Conservation (phyloP, 2,888 invertebrate species). For the Chaetoderma sp. region DNA sequence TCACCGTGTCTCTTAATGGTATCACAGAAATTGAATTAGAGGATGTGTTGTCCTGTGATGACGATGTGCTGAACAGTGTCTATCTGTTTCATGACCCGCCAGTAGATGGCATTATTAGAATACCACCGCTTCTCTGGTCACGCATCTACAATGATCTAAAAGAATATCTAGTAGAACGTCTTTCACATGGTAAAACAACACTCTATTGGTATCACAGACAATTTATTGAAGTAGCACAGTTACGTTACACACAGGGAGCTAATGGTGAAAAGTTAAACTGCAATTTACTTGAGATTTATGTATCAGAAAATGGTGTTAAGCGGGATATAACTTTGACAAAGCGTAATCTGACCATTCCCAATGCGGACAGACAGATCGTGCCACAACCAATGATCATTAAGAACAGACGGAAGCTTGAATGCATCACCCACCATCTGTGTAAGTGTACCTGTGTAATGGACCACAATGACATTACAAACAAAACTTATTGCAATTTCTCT, state of each 20-base stretch:
- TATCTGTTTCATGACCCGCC: slow-evolving; percentile 66
- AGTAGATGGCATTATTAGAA: slow-evolving; percentile 55
- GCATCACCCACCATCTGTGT: slow-evolving; percentile 49
- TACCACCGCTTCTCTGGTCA: slow-evolving; percentile 62
- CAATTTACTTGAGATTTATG: slow-evolving; percentile 48
- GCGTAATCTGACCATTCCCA: slow-evolving; percentile 47
- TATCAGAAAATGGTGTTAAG: slow-evolving; percentile 48
- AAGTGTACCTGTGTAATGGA: slow-evolving; percentile 34
- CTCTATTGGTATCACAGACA: slow-evolving; percentile 65
- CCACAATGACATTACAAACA: slow-evolving; percentile 38
- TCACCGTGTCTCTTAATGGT: slow-evolving; percentile 60
- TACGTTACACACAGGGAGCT: slow-evolving; percentile 43
- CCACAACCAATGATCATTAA: slow-evolving; percentile 45
- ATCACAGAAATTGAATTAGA: slow-evolving; percentile 63
- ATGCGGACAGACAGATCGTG: slow-evolving; percentile 61
- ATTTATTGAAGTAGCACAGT: slow-evolving; percentile 56
- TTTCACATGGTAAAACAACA: slow-evolving; percentile 56
- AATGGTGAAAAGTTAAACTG: slow-evolving; percentile 44
- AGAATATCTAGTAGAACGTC: slow-evolving; percentile 59
- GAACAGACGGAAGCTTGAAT: slow-evolving; percentile 54
- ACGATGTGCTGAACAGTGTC: slow-evolving; percentile 58
- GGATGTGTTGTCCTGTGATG: slow-evolving; percentile 63
- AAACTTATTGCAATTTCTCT: slow-evolving; percentile 49
- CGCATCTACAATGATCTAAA: slow-evolving; percentile 55
- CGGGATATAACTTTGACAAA: slow-evolving; percentile 49